Conservation (phyloP, 2,888 invertebrate genomes). For the Nectonema munidae region DNA sequence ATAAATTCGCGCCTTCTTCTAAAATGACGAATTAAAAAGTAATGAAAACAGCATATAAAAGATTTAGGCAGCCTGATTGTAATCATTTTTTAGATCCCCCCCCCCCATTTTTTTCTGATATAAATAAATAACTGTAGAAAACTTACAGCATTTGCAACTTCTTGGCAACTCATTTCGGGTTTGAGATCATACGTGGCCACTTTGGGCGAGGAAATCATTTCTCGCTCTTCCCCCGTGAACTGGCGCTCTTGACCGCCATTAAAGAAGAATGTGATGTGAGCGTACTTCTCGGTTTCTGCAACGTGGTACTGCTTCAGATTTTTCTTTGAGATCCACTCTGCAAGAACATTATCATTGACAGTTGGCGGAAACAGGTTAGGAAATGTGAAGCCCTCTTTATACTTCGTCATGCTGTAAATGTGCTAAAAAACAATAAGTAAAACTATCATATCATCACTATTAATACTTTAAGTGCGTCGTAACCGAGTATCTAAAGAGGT, state of each 20-base stretch:
- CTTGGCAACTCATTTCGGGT: slow-evolving; percentile 24
- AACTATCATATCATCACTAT: not conserved
- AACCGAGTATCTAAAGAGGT: too few species aligned
- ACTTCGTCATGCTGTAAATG: slow-evolving; percentile 24
- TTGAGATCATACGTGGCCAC: slow-evolving; percentile 25
- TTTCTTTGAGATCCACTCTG: slow-evolving; percentile 24
- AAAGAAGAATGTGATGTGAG: slow-evolving; percentile 27
- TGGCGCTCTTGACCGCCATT: slow-evolving; percentile 25
- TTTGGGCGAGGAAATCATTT: slow-evolving; percentile 25
- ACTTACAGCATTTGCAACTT: slow-evolving; percentile 23
- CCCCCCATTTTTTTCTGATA: too few species aligned
- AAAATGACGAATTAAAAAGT: too few species aligned
- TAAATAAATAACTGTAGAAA: not conserved
- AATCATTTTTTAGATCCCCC: too few species aligned
- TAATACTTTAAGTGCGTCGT: too few species aligned
- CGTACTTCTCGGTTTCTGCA: slow-evolving; percentile 26
- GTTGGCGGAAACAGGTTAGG: slow-evolving; percentile 24
- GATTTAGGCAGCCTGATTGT: too few species aligned
- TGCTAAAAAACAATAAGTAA: slow-evolving; percentile 14
- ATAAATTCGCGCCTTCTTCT: too few species aligned
- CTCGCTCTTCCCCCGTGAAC: slow-evolving; percentile 23
- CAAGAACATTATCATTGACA: slow-evolving; percentile 24
- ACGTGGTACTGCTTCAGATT: slow-evolving; percentile 24
- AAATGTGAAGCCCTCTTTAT: slow-evolving; percentile 25
- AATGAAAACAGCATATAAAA: too few species aligned